Conservation (phyloP, 2,797 vertebrate species). For the Tragopan temminckii region DNA sequence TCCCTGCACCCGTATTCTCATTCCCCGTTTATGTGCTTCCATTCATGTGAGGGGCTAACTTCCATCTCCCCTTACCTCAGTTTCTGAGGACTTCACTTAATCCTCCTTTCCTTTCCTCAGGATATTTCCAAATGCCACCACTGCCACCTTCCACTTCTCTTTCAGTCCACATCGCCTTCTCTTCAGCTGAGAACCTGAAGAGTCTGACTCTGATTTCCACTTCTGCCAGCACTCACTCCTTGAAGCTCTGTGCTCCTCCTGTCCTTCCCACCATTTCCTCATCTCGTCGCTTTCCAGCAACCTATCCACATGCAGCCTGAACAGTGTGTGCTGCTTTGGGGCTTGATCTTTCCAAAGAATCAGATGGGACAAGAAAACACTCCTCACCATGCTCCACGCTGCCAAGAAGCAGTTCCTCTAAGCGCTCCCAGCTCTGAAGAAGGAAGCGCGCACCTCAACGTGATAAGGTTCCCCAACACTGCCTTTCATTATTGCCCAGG, state of each 20-base stretch:
- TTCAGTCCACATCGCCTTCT: too few species aligned
- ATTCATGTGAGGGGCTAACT: not conserved
- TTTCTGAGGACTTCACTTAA: not conserved
- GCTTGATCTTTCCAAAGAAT: not conserved
- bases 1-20: not conserved
- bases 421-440: not conserved
- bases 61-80: not conserved
- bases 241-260: accelerated
- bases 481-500: accelerated
- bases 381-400: not conserved
- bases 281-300: accelerated
- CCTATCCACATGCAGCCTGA: not conserved
- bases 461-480: not conserved
- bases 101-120: not conserved
- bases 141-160: not conserved
- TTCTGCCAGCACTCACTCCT: not conserved
- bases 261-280: too few species aligned
- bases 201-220: not conserved
- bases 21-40: not conserved
- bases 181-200: not conserved
- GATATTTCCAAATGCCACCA: accelerated
- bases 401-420: not conserved
- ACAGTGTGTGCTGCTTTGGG: not conserved
- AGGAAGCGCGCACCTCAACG: not conserved
- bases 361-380: not conserved